A percentile compares a stretch with the other conserved stretches of the same genome.
Conservation (phyloP, 2,888 invertebrate genomes). For the Drosophila mulleri region DNA sequence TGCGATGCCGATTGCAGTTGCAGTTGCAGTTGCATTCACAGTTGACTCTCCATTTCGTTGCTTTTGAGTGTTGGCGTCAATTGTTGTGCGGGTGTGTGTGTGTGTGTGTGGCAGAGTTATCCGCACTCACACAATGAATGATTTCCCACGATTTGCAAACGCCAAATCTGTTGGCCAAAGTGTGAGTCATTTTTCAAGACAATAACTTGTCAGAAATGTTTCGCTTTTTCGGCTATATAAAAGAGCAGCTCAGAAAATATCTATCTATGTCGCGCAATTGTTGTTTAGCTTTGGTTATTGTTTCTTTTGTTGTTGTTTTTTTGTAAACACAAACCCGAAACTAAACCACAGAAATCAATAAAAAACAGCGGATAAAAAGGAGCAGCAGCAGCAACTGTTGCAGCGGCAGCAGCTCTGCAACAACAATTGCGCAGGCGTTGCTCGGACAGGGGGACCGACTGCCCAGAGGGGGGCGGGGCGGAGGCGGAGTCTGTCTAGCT, state of each 20-base stretch:
- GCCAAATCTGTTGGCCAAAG: conserved; percentile 32
- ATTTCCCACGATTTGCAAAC: conserved; percentile 76
- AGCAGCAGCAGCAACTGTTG: conserved; percentile 52
- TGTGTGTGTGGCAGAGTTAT: conserved; percentile 55
- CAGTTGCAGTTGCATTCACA: conserved; percentile 45
- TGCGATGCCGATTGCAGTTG: conserved; percentile 27
- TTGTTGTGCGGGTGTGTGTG: conserved; percentile 56
- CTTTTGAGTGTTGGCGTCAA: conserved; percentile 63
- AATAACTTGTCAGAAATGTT: conserved; percentile 74
- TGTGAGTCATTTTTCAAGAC: conserved; percentile 76
- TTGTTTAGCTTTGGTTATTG: conserved; percentile 35
- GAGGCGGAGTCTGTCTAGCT: conserved; percentile 27
- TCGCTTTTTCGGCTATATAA: conserved; percentile 44
- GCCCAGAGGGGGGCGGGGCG: neutral
- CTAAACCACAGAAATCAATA: conserved; percentile 78
- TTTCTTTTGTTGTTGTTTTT: neutral
- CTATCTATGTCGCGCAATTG: conserved; percentile 30
- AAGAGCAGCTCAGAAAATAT: conserved; percentile 33
- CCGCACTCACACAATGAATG: conserved; percentile 50
- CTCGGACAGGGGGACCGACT: conserved; percentile 33
- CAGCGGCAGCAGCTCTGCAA: conserved; percentile 15
- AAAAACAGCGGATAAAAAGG: conserved; percentile 69
- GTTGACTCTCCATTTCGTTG: conserved; percentile 39
- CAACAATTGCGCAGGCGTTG: conserved; percentile 70
- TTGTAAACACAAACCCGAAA: conserved; percentile 50